Conservation (phyloP, 2,888 invertebrate genomes). For the Dicycla oo region DNA sequence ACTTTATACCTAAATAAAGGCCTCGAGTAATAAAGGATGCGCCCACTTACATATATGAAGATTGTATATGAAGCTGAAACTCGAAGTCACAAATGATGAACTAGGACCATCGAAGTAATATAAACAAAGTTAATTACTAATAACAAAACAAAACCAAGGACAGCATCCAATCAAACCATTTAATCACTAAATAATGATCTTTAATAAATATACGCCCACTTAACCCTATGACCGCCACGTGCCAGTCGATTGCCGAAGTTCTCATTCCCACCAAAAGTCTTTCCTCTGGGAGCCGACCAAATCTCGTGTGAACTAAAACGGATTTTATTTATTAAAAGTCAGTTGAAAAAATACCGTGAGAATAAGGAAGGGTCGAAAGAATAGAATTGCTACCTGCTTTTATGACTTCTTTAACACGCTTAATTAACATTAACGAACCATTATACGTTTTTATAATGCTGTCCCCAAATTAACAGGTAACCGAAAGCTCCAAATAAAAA, state of each 20-base stretch:
- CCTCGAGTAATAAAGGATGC: too few species aligned
- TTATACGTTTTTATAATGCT: constrained; percentile 24
- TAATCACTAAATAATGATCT: constrained; percentile 2
- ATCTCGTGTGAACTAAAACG: constrained; percentile 59
- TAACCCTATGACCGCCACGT: constrained; percentile 58
- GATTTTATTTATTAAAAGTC: constrained; percentile 30
- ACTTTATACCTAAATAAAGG: too few species aligned
- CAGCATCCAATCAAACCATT: too few species aligned
- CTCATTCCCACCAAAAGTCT: constrained; percentile 49
- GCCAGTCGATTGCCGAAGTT: constrained; percentile 41
- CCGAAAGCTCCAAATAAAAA: constrained; percentile 2
- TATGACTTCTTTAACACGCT: constrained; percentile 19
- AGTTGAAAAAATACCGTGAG: constrained; percentile 49
- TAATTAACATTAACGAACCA: constrained; percentile 25
- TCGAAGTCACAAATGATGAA: too few species aligned
- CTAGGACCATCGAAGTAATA: too few species aligned
- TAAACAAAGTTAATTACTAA: too few species aligned
- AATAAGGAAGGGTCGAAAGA: constrained; percentile 42
- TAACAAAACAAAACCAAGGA: too few species aligned
- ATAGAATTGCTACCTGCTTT: constrained; percentile 57
- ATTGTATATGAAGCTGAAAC: too few species aligned
- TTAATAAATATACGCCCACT: constrained; percentile 23
- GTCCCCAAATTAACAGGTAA: constrained; percentile 7
- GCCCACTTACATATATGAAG: too few species aligned
- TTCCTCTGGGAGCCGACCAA: constrained; percentile 56